A percentile compares a stretch with the other conserved stretches of the same genome.
These are phyloP conservation scores for Crioceris asparagi DNA, from an alignment of 2,888 invertebrate species.

Conservation along the genomic window DNA sequence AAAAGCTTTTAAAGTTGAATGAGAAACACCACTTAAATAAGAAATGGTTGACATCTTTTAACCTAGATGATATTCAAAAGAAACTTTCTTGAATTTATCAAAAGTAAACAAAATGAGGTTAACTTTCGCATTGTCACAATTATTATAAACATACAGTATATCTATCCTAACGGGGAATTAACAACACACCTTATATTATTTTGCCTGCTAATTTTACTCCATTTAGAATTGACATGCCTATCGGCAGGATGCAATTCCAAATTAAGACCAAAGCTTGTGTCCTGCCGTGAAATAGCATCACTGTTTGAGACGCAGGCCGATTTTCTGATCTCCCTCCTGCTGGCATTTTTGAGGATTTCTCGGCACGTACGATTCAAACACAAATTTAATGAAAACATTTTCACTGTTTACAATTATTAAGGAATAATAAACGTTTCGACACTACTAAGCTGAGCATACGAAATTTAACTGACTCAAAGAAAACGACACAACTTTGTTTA, in stretches of 20 bases:
- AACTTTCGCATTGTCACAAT: too few relatives aligned
- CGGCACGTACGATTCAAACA: slow-evolving; percentile 25
- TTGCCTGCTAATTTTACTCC: slow-evolving; percentile 31
- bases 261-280: slow-evolving; percentile 17
- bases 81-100: too few relatives aligned
- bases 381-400: slow-evolving; percentile 19
- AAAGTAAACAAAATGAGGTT: too few relatives aligned
- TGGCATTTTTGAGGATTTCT: slow-evolving; percentile 26
- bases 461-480: too few relatives aligned
- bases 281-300: slow-evolving; percentile 43
- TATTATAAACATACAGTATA: too few relatives aligned
- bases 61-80: too few relatives aligned
- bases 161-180: too few relatives aligned
- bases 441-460: slow-evolving; percentile 10
- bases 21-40: too few relatives aligned
- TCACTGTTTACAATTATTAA: slow-evolving; percentile 11
- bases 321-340: slow-evolving; percentile 44
- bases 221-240: slow-evolving; percentile 22
- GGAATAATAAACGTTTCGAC: too few relatives aligned
- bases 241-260: slow-evolving; percentile 14
- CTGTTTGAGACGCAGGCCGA: slow-evolving; percentile 50
- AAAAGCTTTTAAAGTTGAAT: too few relatives aligned
- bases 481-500: slow-evolving; percentile 20
- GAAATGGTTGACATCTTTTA: too few relatives aligned
- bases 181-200: slow-evolving; percentile 34